Percentiles rank a stretch among this genome's conserved stretches.
These are phyloP conservation scores for Ichneumon xanthorius DNA, from an alignment of 2,888 invertebrate genomes.

Conservation along the genomic window DNA sequence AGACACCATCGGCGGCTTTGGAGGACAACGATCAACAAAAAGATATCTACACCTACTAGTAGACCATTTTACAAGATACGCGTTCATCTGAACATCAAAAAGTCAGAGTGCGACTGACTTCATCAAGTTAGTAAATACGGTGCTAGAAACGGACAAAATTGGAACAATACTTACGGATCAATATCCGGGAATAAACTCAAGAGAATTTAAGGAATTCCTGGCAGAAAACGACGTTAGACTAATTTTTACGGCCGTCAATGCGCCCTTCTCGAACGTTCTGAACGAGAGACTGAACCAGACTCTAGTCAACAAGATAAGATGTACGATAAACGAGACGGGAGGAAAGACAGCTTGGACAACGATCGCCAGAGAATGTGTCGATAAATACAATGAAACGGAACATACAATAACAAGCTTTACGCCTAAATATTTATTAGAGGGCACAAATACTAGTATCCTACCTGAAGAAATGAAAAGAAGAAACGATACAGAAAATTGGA, in stretches of 20 bases:
- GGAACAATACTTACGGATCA: conserved; percentile 70
- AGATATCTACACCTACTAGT: conserved; percentile 74
- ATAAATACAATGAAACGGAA: conserved; percentile 74
- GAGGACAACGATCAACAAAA: conserved; percentile 74
- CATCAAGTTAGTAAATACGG: conserved; percentile 69
- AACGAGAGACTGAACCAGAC: too few species aligned
- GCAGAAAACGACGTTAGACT: conserved; percentile 67
- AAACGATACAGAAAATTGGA: conserved; percentile 51
- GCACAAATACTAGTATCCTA: conserved; percentile 66
- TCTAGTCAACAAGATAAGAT: too few species aligned
- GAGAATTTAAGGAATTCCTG: conserved; percentile 71
- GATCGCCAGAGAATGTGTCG: conserved; percentile 72
- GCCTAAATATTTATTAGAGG: conserved; percentile 72
- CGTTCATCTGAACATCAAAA: conserved; percentile 72
- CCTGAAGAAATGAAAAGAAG: conserved; percentile 67
- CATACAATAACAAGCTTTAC: conserved; percentile 71
- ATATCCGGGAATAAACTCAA: conserved; percentile 72
- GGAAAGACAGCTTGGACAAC: conserved; percentile 72
- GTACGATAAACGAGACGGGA: too few species aligned
- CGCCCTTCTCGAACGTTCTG: conserved; percentile 56
- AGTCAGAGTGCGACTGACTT: conserved; percentile 72
- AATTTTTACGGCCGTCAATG: conserved; percentile 74
- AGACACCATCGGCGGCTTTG: conserved; percentile 76
- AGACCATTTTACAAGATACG: conserved; percentile 74
- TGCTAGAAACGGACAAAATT: conserved; percentile 58